These are phyloP conservation scores for Leptothorax acervorum DNA, from an alignment of 2,888 invertebrate genomes.

Conservation along the genomic window DNA sequence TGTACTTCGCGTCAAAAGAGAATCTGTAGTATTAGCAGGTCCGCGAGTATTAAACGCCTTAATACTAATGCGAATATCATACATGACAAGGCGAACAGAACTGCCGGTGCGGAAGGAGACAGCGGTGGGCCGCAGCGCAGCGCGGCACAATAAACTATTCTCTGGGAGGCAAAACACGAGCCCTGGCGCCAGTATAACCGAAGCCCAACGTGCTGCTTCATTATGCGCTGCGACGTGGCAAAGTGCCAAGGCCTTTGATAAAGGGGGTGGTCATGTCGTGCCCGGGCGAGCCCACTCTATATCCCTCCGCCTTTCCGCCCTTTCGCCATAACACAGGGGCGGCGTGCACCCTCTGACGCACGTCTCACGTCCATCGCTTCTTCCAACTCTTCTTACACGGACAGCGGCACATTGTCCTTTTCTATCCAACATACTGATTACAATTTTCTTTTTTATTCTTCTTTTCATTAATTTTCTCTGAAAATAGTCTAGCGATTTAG, in stretches of 20 bases:
- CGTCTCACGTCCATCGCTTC: conserved; percentile 55
- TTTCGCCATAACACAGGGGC: conserved; percentile 66
- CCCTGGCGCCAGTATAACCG: conserved; percentile 77
- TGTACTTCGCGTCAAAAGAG: conserved; percentile 3
- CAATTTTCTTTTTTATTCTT: neutral
- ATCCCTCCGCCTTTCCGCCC: conserved; percentile 65
- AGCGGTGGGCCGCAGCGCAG: conserved; percentile 75
- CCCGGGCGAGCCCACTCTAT: conserved; percentile 63
- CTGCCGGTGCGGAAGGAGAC: conserved; percentile 38
- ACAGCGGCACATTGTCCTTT: conserved; percentile 29
- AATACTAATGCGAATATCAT: conserved; percentile 66
- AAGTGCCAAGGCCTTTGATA: conserved; percentile 82
- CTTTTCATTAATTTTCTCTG: neutral
- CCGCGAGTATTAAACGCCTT: conserved; percentile 30
- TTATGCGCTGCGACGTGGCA: conserved; percentile 84
- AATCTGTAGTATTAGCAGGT: neutral
- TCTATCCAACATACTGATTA: neutral
- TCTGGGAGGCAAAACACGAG: conserved; percentile 81
- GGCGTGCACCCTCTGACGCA: conserved; percentile 66
- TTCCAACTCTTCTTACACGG: conserved; percentile 41
- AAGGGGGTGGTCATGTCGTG: conserved; percentile 71
- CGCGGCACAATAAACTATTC: conserved; percentile 84
- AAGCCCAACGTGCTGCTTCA: conserved; percentile 83
- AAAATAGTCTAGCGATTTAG: neutral
- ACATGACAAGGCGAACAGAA: conserved; percentile 52